Conservation (phyloP, 1,140 invertebrate species). For the Listronotus bonariensis region DNA sequence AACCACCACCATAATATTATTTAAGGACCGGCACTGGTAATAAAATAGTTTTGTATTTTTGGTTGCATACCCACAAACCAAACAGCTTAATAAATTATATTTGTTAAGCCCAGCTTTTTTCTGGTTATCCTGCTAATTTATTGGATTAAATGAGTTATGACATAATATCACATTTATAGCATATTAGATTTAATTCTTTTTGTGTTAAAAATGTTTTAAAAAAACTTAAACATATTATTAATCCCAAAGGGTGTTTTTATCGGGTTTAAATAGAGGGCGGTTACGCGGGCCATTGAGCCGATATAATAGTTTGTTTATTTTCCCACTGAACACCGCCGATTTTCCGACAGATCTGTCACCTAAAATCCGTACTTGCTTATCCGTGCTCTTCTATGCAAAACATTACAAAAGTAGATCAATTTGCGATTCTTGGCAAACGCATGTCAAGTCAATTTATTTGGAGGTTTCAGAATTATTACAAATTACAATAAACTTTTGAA, state of each 20-base stretch:
- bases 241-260: constrained; percentile 16
- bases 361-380: constrained; percentile 50
- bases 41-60: too few relatives aligned
- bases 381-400: constrained; percentile 54
- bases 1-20: too few relatives aligned
- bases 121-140: too few relatives aligned
- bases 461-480: constrained; percentile 16
- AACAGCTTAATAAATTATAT: too few relatives aligned
- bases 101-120: too few relatives aligned
- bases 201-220: too few relatives aligned
- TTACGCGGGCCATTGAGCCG: constrained; percentile 48
- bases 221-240: too few relatives aligned
- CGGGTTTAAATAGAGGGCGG: constrained; percentile 46
- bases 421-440: constrained; percentile 50
- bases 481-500: background rate
- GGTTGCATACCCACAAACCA: too few relatives aligned
- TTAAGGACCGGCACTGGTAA: too few relatives aligned
- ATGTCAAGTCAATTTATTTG: constrained; percentile 48
- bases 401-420: constrained; percentile 56
- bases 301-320: constrained; percentile 57
- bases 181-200: too few relatives aligned
- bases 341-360: constrained; percentile 52
- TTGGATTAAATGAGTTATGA: too few relatives aligned
- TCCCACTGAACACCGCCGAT: constrained; percentile 52
- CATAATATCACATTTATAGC: too few relatives aligned